Evolutionary conservation across 1,140 invertebrate genomes (phyloP), one percentile per base, ranked within the genome.

Genomic region (Brachionus sp.): DNA sequence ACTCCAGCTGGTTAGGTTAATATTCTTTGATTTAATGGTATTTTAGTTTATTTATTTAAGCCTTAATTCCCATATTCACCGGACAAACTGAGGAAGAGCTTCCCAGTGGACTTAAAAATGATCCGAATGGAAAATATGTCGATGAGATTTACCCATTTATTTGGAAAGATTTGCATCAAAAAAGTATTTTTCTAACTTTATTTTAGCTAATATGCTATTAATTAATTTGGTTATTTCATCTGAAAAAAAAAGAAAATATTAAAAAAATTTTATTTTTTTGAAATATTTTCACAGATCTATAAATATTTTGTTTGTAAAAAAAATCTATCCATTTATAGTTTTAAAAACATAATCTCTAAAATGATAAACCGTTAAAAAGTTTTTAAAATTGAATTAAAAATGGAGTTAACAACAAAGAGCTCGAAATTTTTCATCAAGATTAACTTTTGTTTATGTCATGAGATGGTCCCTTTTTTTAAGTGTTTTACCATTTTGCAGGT

Each of bases 31-130:
- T 39, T 39, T 16, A 19, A 4, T 16, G 19, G 19, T 23, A 57
- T 57, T 57, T 19, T 57, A 7, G 3, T 57, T 23, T 16, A 16
- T 57, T 23, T 2, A 9, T 57, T 75, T 12, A 46, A 75, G 75
- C 75, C 9, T 39, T 78, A 12, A 57, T 78, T 50, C 95, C 95
- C 0, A 93, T 98, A 62, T 89, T 97, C 0, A 96, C 95, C 0
- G 91, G 91, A 5, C 92, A 93, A 87, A 95, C 93, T 0, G 95
- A 97, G 88, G 86, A 93, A 7, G 95, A 97, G 88, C 87, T 96
- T 25, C 95, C 94, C 0, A 93, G 95, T 85, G 93, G 93, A 0
- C 91, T 95, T 64, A 75, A 75, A 46, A 94, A 93, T 87, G 91
- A 93, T 3, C 91, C 92, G 86, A 91, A 90, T 5, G 91, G 92